phyloP scores from a whole-genome alignment of 2,113 vertebrate genomes.

The Ictalurus punctatus region DNA sequence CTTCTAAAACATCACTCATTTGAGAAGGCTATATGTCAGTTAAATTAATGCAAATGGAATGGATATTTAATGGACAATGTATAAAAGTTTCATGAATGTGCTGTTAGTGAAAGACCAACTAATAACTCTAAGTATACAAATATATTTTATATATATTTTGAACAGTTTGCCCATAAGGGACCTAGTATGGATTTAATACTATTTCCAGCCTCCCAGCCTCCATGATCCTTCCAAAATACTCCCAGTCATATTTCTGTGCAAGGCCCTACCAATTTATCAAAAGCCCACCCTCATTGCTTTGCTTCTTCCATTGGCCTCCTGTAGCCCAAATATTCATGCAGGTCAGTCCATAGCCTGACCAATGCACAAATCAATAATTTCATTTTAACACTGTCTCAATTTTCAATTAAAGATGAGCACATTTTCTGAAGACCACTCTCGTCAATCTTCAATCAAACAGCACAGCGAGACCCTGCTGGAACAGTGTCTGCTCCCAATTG shows the following conservation, averaged over 20 bases:
- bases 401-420: conserved; percentile 56
- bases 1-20: background rate
- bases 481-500: conserved; percentile 12
- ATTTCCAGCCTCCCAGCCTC: background rate
- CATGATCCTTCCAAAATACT: conserved; percentile 15
- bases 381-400: conserved; percentile 56
- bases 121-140: background rate
- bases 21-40: background rate
- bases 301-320: conserved; percentile 18
- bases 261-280: conserved; percentile 43
- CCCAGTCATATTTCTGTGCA: conserved; percentile 7
- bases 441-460: conserved; percentile 33
- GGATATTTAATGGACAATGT: background rate
- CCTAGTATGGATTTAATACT: background rate
- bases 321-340: conserved; percentile 34
- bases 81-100: conserved; percentile 1
- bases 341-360: conserved; percentile 47
- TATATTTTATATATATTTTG: too few species aligned
- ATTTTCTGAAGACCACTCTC: conserved; percentile 37
- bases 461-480: conserved; percentile 1
- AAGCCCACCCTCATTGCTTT: background rate
- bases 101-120: background rate
- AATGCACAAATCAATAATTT: conserved; percentile 64
- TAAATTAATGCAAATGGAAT: background rate
- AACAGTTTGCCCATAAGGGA: background rate